A percentile compares a stretch with the other conserved stretches of the same genome.
phyloP scores from a whole-genome alignment of 2,113 vertebrate species.

The Perccottus glenii region DNA sequence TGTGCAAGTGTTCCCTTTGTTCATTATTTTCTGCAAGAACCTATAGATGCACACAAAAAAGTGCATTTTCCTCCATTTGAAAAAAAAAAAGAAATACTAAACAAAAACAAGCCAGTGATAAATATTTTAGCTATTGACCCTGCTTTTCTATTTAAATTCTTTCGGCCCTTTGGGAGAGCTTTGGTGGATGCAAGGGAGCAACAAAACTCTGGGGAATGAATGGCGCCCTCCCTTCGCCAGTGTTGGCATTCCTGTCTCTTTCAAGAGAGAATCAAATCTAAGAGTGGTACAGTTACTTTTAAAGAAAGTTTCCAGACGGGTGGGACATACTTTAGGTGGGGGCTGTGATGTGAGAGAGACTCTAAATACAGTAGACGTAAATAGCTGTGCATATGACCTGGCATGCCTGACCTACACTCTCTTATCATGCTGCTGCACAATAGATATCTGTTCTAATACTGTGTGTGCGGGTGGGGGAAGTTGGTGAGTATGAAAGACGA shows the following conservation, averaged over 20 bases:
- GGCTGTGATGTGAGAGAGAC: conserved; percentile 39
- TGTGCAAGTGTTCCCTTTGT: no score
- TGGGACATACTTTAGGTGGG: not conserved
- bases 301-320: conserved; percentile 35
- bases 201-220: conserved; percentile 22
- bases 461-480: conserved; percentile 25
- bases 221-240: conserved; percentile 28
- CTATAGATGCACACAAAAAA: no score
- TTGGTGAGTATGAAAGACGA: conserved; percentile 65
- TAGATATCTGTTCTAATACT: conserved; percentile 61
- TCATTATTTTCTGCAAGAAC: no score
- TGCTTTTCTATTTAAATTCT: conserved; percentile 31
- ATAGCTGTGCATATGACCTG: conserved; percentile 63
- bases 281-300: conserved; percentile 34
- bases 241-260: conserved; percentile 43
- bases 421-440: conserved; percentile 55
- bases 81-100: conserved; percentile 3
- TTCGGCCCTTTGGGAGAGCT: conserved; percentile 28
- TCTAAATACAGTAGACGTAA: conserved; percentile 58
- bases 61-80: not conserved
- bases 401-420: conserved; percentile 54
- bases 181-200: conserved; percentile 11
- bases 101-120: not conserved
- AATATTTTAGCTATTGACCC: conserved; percentile 39
- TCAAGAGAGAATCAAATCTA: conserved; percentile 20